These are phyloP conservation scores for Meriones psammophilus DNA, from an alignment of 2,797 vertebrate genomes.

Conservation along the genomic window DNA sequence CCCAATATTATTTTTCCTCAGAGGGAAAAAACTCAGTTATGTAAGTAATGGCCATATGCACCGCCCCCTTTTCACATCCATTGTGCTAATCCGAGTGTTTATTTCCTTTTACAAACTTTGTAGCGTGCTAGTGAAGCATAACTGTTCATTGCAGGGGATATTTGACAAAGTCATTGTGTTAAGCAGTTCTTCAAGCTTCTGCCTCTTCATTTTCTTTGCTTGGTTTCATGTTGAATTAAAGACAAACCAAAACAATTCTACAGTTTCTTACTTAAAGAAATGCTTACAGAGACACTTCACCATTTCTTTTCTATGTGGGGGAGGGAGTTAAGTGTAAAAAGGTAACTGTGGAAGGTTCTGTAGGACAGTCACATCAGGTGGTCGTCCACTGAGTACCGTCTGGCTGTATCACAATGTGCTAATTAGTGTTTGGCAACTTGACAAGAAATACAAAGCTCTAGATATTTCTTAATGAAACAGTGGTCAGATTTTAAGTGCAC, in stretches of 20 bases:
- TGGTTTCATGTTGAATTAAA: constrained; percentile 75
- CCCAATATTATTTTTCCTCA: constrained; percentile 55
- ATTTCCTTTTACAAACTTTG: constrained; percentile 61
- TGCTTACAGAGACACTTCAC: constrained; percentile 25
- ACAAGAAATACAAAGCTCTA: neutral
- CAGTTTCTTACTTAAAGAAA: constrained; percentile 52
- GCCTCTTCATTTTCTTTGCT: constrained; percentile 62
- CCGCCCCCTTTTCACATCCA: constrained; percentile 15
- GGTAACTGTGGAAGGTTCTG: neutral
- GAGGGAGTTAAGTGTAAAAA: constrained; percentile 19
- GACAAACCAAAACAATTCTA: constrained; percentile 45
- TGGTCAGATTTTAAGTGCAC: constrained; percentile 40
- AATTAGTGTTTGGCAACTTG: neutral
- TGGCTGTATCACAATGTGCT: neutral
- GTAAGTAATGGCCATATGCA: constrained; percentile 50
- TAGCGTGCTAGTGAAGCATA: constrained; percentile 7
- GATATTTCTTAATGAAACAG: constrained; percentile 39
- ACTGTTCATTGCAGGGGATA: neutral
- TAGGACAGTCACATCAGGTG: too few species aligned
- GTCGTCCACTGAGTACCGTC: neutral
- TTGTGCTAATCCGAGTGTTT: constrained; percentile 52
- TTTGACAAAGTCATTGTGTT: constrained; percentile 56
- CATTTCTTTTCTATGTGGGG: constrained; percentile 12
- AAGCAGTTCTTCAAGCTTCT: constrained; percentile 57
- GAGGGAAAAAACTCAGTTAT: constrained; percentile 24